Conservation (phyloP, 2,797 vertebrate species). For the Sebastes matsubarae region DNA sequence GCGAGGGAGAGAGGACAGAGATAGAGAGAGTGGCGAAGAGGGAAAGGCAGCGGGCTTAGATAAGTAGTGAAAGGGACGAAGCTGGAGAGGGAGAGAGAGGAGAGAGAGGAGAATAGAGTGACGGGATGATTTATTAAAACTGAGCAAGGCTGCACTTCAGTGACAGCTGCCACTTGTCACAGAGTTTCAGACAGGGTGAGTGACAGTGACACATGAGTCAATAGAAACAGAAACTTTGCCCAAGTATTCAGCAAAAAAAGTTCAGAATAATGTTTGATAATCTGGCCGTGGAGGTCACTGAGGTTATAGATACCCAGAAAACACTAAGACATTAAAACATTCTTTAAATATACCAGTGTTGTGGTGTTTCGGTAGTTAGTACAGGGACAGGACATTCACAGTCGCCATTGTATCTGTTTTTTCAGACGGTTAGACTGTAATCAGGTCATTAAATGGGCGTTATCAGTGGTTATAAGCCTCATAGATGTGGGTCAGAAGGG, state of each 20-base stretch:
- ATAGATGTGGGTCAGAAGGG: no score
- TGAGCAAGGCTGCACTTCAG: conserved; percentile 37
- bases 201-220: conserved; percentile 38
- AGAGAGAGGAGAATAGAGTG: conserved; percentile 23
- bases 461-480: no score
- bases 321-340: background rate
- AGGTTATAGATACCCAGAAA: conserved; percentile 1
- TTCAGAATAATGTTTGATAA: conserved; percentile 13
- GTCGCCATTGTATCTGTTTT: background rate
- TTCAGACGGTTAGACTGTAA: no score
- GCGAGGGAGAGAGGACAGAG: conserved; percentile 36
- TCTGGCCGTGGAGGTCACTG: background rate
- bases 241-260: conserved; percentile 12
- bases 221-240: conserved; percentile 35
- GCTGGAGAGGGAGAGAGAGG: conserved; percentile 11
- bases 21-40: conserved; percentile 27
- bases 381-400: background rate
- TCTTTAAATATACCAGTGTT: background rate
- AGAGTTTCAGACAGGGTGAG: conserved; percentile 39
- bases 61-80: conserved; percentile 51
- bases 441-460: no score
- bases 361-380: background rate
- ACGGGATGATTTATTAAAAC: conserved; percentile 66
- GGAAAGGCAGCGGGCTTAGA: conserved; percentile 50
- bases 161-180: conserved; percentile 67